phyloP scores from a whole-genome alignment of 2,888 invertebrate genomes.

The Morinoia aosen region DNA sequence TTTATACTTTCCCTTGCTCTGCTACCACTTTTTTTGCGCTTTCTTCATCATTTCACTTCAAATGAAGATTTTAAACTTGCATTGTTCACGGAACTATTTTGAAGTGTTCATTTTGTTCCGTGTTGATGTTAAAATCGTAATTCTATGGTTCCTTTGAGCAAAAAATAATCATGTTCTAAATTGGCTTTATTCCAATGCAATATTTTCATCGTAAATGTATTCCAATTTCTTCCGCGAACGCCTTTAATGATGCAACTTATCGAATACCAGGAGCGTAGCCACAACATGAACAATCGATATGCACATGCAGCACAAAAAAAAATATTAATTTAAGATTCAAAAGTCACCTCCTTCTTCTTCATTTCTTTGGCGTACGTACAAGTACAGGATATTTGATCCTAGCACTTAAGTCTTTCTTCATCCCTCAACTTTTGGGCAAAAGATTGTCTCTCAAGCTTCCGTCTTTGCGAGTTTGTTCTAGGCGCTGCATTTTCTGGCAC shows the following conservation, averaged over 20 bases:
- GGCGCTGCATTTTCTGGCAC: conserved; percentile 45
- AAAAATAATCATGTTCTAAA: not conserved
- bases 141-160: not conserved
- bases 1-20: not conserved
- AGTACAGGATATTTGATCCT: conserved; percentile 9
- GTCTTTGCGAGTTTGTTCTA: not conserved
- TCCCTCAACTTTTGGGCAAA: not conserved
- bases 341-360: not conserved
- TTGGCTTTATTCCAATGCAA: not conserved
- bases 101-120: too few species aligned
- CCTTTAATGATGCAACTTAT: not conserved
- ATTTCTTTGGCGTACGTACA: not conserved
- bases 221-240: not conserved
- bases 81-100: too few species aligned
- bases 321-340: not conserved
- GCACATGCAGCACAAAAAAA: not conserved
- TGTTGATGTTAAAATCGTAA: not conserved
- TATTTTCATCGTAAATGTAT: not conserved
- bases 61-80: not conserved
- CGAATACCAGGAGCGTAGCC: not conserved
- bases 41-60: not conserved
- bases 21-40: not conserved
- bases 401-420: conserved; percentile 4
- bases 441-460: conserved; percentile 22
- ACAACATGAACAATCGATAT: not conserved